phyloP scores from a whole-genome alignment of 2,113 vertebrate species.

The Seriola aureovittata region DNA sequence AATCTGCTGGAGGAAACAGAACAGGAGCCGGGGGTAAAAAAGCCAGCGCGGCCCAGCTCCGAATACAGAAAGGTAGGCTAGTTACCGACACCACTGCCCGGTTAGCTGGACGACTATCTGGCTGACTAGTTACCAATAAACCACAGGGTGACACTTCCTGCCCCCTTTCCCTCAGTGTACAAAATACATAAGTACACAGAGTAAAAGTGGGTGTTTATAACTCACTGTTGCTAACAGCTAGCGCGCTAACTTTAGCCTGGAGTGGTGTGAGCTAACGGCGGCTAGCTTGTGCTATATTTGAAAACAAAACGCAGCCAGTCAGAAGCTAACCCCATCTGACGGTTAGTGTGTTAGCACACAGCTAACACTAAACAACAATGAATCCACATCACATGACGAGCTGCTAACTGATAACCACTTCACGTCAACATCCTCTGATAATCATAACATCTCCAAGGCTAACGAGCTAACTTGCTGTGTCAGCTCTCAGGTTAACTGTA shows the following conservation, averaged over 20 bases:
- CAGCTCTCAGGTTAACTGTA: conserved; percentile 9
- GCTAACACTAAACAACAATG: conserved; percentile 3
- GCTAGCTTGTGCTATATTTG: conserved; percentile 42
- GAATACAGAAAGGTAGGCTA: conserved; percentile 93
- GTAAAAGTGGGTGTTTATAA: neutral
- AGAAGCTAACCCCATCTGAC: neutral
- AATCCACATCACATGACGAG: neutral
- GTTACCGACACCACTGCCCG: neutral
- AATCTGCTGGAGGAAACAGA: conserved; percentile 94
- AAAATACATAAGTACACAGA: neutral
- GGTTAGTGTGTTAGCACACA: conserved; percentile 32
- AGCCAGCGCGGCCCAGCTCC: conserved; percentile 95
- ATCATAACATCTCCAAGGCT: neutral
- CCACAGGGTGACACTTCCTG: neutral
- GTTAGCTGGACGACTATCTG: neutral
- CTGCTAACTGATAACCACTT: neutral
- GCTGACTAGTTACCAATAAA: neutral
- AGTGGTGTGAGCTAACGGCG: conserved; percentile 22
- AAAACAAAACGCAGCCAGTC: conserved; percentile 61
- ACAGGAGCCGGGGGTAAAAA: conserved; percentile 91
- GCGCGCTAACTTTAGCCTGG: conserved; percentile 41
- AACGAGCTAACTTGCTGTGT: conserved; percentile 35
- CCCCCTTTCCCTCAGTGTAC: too few relatives aligned
- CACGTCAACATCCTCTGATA: neutral
- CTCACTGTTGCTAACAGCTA: conserved; percentile 29